Conservation (phyloP, 2,113 vertebrate genomes). For the Pollachius pollachius region DNA sequence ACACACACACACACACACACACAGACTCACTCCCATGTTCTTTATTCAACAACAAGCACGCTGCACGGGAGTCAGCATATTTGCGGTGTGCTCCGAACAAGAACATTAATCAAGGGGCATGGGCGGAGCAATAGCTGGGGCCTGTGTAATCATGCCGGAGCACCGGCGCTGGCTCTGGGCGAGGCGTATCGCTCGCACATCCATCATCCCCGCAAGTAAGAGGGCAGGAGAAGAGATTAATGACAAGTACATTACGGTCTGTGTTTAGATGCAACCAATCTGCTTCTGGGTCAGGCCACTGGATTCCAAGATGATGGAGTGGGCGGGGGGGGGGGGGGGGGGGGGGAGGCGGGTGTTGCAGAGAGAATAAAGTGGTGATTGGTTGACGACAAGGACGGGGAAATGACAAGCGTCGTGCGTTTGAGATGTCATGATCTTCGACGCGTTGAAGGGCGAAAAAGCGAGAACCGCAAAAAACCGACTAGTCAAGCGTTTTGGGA, state of each 20-base stretch:
- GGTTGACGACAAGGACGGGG: no score
- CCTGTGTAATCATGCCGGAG: conserved; percentile 65
- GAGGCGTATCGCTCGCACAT: conserved; percentile 44
- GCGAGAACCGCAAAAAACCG: no score
- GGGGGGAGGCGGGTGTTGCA: background rate
- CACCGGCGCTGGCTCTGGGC: conserved; percentile 62
- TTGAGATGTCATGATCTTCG: no score
- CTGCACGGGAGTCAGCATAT: conserved; percentile 71
- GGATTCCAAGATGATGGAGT: conserved; percentile 45
- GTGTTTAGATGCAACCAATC: conserved; percentile 65
- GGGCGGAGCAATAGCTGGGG: conserved; percentile 67
- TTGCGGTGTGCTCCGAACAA: conserved; percentile 53
- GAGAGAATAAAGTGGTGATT: no score
- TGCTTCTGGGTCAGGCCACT: conserved; percentile 53
- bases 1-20: no score
- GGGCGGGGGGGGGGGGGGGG: background rate
- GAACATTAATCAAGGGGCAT: conserved; percentile 73
- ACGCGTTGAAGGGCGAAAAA: no score
- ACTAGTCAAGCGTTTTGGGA: no score
- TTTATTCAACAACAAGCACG: conserved; percentile 47
- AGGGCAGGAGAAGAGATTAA: conserved; percentile 64
- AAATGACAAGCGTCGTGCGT: no score
- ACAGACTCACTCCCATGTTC: no score
- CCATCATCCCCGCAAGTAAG: conserved; percentile 65
- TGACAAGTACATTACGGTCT: conserved; percentile 73